A percentile compares a stretch with the other conserved stretches of the same genome.
These are phyloP conservation scores for Zygothrica quintamaculata DNA, from an alignment of 2,888 invertebrate species.

Conservation along the genomic window DNA sequence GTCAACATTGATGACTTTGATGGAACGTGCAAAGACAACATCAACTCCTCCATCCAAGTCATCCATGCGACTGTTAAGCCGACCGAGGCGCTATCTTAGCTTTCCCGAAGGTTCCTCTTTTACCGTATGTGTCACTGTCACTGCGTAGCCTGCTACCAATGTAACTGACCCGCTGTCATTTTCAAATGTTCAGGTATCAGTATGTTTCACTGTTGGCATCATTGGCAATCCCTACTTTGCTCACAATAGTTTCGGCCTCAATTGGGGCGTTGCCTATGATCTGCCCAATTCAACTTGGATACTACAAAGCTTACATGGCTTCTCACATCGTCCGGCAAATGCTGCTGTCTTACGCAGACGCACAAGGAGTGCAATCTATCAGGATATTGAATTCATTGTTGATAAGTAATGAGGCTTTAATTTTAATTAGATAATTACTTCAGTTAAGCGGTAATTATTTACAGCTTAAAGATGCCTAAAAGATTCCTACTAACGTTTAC, in stretches of 20 bases:
- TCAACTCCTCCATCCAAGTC: constrained; percentile 22
- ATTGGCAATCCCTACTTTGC: constrained; percentile 86
- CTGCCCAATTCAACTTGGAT: constrained; percentile 86
- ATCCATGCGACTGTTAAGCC: constrained; percentile 57
- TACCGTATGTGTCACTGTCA: constrained; percentile 84
- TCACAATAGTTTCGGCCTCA: constrained; percentile 88
- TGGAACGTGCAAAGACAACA: constrained; percentile 63
- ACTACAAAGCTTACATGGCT: constrained; percentile 82
- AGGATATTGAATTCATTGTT: constrained; percentile 85
- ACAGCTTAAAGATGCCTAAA: no score
- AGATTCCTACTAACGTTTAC: no score
- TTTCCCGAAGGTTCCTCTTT: constrained; percentile 87
- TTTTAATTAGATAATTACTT: no score
- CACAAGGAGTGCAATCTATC: constrained; percentile 75
- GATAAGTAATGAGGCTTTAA: constrained; percentile 86
- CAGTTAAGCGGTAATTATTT: no score
- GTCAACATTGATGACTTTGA: constrained; percentile 73
- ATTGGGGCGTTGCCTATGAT: constrained; percentile 89
- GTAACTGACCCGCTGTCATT: constrained; percentile 4
- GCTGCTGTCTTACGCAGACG: constrained; percentile 86
- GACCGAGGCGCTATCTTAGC: constrained; percentile 85
- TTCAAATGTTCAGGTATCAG: constrained; percentile 84
- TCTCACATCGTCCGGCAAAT: constrained; percentile 64
- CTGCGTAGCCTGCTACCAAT: neutral
- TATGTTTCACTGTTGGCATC: constrained; percentile 87